Percentiles rank a stretch among this genome's conserved stretches.
These are phyloP conservation scores for Gryon sp. DNA, from an alignment of 1,140 invertebrate genomes.

Conservation along the genomic window DNA sequence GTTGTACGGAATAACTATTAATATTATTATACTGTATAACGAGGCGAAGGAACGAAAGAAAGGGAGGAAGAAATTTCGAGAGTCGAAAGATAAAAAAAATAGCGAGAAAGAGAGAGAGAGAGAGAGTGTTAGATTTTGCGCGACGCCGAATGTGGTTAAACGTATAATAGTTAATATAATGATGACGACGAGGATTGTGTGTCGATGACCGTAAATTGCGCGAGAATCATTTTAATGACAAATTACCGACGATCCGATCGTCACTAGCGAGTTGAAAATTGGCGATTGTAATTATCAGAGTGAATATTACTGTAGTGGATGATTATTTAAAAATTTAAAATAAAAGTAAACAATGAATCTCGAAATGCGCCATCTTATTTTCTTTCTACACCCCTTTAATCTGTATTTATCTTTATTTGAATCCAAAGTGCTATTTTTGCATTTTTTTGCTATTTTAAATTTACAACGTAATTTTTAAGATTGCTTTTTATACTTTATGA, in stretches of 20 bases:
- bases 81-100: background rate
- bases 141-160: constrained; percentile 55
- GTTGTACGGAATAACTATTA: constrained; percentile 65
- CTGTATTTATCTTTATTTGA: constrained; percentile 9
- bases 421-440: too few relatives aligned
- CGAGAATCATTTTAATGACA: constrained; percentile 62
- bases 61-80: constrained; percentile 34
- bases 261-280: constrained; percentile 58
- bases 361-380: constrained; percentile 4
- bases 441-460: too few relatives aligned
- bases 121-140: constrained; percentile 29
- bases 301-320: constrained; percentile 70
- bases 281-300: constrained; percentile 71
- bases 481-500: too few relatives aligned
- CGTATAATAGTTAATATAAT: constrained; percentile 63
- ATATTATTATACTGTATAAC: constrained; percentile 66
- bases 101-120: too few relatives aligned
- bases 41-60: constrained; percentile 37
- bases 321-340: constrained; percentile 72
- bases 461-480: too few relatives aligned
- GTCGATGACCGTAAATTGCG: constrained; percentile 61
- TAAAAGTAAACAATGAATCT: constrained; percentile 67
- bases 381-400: background rate
- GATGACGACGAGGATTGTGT: constrained; percentile 55
- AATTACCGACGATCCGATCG: constrained; percentile 60